Conservation (phyloP, 2,797 vertebrate genomes). For the Falco concolor region DNA sequence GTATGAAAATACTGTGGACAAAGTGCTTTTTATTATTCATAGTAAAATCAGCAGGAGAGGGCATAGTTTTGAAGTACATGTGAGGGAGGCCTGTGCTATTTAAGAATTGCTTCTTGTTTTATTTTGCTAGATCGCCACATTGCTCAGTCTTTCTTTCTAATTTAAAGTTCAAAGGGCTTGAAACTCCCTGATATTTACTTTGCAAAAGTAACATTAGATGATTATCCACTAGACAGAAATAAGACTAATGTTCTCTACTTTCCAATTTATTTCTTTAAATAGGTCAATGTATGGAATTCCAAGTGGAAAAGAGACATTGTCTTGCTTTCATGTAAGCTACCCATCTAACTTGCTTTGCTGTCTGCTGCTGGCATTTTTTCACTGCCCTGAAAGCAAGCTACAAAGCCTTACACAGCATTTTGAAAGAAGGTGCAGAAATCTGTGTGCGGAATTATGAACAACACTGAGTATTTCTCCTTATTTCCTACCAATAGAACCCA, state of each 20-base stretch:
- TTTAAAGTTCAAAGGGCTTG: background rate
- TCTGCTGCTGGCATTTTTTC: background rate
- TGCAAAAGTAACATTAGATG: background rate
- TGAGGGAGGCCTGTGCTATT: background rate
- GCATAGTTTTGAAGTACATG: background rate
- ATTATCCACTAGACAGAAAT: background rate
- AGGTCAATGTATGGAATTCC: background rate
- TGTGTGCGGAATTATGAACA: background rate
- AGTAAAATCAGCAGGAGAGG: background rate
- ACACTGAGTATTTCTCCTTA: background rate
- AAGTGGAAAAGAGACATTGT: background rate
- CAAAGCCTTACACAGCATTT: background rate
- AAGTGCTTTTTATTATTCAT: background rate
- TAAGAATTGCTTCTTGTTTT: background rate
- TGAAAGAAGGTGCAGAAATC: background rate
- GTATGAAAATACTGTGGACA: background rate
- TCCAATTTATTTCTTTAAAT: background rate
- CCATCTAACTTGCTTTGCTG: background rate
- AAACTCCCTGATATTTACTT: background rate
- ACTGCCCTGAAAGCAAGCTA: background rate
- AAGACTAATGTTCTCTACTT: background rate
- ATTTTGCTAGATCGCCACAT: background rate
- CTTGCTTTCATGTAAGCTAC: background rate
- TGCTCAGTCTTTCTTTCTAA: background rate
- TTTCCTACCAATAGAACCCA: background rate